These are phyloP conservation scores for Trinorchestia longiramus DNA, from an alignment of 1,140 invertebrate genomes.

Conservation along the genomic window DNA sequence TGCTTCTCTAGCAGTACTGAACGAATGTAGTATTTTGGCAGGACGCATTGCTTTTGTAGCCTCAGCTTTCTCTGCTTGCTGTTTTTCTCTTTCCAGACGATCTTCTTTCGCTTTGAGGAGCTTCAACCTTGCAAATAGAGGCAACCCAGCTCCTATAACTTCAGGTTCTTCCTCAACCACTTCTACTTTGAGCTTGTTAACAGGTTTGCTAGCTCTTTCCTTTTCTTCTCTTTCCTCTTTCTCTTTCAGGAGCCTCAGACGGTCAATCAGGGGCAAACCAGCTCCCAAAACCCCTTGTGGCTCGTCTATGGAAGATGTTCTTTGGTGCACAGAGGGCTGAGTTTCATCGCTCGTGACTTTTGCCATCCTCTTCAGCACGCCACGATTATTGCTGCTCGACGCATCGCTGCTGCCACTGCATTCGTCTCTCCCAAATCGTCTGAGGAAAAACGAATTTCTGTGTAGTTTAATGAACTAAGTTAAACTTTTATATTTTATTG, in stretches of 20 bases:
- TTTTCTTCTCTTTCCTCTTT: slow-evolving; percentile 79
- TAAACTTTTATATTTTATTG: too few species aligned
- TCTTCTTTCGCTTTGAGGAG: slow-evolving; percentile 67
- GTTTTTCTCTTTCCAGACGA: slow-evolving; percentile 60
- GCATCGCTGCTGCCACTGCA: slow-evolving; percentile 64
- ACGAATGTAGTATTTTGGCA: neutral
- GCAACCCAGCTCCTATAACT: slow-evolving; percentile 67
- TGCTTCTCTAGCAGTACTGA: slow-evolving; percentile 11
- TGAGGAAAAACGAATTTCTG: neutral
- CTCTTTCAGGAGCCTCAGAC: slow-evolving; percentile 82
- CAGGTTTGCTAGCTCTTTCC: slow-evolving; percentile 66
- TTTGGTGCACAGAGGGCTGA: slow-evolving; percentile 66
- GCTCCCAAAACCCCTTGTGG: slow-evolving; percentile 78
- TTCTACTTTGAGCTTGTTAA: slow-evolving; percentile 45
- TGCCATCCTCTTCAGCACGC: slow-evolving; percentile 75
- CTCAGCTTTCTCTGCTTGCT: slow-evolving; percentile 57
- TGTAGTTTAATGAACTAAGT: neutral
- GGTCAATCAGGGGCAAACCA: slow-evolving; percentile 83
- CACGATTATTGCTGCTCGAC: slow-evolving; percentile 59
- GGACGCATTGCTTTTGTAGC: neutral
- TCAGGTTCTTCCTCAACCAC: slow-evolving; percentile 63
- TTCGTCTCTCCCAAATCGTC: slow-evolving; percentile 60
- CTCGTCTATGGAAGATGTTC: slow-evolving; percentile 66
- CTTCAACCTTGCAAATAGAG: slow-evolving; percentile 66
- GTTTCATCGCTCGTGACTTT: slow-evolving; percentile 78